These are phyloP conservation scores for Ramazzottius varieornatus DNA, from an alignment of 2,888 invertebrate genomes.

Conservation along the genomic window DNA sequence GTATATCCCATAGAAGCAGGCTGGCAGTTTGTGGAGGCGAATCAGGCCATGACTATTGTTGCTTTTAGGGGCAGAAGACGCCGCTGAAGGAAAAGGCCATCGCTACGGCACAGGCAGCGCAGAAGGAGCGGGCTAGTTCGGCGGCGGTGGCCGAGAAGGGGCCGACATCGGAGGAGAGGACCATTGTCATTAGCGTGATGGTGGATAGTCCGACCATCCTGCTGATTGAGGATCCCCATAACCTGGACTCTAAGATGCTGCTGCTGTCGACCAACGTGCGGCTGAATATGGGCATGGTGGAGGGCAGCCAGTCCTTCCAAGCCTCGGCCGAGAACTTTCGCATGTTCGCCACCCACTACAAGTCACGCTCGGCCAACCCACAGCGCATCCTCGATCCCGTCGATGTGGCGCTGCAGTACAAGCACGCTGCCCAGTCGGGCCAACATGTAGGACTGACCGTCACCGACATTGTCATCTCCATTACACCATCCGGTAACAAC, in stretches of 20 bases:
- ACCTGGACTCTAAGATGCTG: background rate
- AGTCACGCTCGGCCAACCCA: background rate
- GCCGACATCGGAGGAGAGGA: background rate
- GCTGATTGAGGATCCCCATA: background rate
- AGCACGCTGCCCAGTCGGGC: background rate
- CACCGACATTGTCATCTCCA: background rate
- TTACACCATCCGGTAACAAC: background rate
- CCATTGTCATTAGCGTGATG: background rate
- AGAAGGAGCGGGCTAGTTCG: background rate
- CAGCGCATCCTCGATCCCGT: background rate
- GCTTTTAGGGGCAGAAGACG: background rate
- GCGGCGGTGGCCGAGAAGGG: background rate
- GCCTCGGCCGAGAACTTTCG: background rate
- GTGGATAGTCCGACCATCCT: slow-evolving; percentile 1
- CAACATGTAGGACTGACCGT: background rate
- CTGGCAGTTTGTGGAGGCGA: too few species aligned
- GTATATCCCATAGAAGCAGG: too few species aligned
- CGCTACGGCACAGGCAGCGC: background rate
- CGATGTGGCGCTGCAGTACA: background rate
- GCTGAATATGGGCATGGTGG: background rate
- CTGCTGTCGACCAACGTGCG: background rate
- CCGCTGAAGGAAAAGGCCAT: background rate
- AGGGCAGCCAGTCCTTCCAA: background rate
- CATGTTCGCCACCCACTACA: slow-evolving; percentile 3
- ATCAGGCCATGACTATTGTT: too few species aligned